Percentiles rank a stretch among this genome's conserved stretches.
Conservation (phyloP, 2,888 invertebrate genomes). For the Heliconius sara region DNA sequence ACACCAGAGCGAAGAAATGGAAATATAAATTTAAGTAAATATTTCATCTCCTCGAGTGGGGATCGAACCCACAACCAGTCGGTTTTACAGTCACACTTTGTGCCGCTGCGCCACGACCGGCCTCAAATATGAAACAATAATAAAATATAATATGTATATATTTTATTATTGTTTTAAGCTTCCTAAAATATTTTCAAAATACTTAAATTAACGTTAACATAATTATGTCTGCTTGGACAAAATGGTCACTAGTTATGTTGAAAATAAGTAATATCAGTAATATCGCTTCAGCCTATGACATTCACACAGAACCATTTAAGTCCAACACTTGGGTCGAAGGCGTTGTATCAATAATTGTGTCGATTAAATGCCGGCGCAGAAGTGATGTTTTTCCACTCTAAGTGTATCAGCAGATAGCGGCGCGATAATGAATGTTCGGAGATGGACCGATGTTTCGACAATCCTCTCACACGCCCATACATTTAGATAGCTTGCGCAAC, state of each 20-base stretch:
- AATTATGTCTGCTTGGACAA: background rate
- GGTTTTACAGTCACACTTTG: no score
- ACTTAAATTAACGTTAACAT: background rate
- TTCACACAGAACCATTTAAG: slow-evolving; percentile 27
- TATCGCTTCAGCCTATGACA: slow-evolving; percentile 41
- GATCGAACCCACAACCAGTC: no score
- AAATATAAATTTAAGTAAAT: no score
- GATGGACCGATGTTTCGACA: slow-evolving; percentile 29
- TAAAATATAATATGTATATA: background rate
- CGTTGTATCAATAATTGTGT: slow-evolving; percentile 65
- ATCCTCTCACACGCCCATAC: slow-evolving; percentile 32
- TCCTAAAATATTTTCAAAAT: background rate
- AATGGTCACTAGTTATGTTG: no score
- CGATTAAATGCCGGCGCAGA: slow-evolving; percentile 49
- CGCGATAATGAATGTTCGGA: slow-evolving; percentile 36
- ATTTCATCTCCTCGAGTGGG: no score
- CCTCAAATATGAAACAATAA: no score
- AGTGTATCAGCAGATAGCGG: slow-evolving; percentile 42
- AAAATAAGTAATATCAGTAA: slow-evolving; percentile 21
- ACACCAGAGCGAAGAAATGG: no score
- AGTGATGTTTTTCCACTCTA: slow-evolving; percentile 47
- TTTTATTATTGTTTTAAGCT: background rate
- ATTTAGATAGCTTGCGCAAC: slow-evolving; percentile 36
- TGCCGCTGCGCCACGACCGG: no score
- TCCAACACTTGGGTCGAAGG: slow-evolving; percentile 46